A percentile compares a stretch with the other conserved stretches of the same genome.
phyloP scores from a whole-genome alignment of 2,797 vertebrate species.

The Masticophis lateralis region DNA sequence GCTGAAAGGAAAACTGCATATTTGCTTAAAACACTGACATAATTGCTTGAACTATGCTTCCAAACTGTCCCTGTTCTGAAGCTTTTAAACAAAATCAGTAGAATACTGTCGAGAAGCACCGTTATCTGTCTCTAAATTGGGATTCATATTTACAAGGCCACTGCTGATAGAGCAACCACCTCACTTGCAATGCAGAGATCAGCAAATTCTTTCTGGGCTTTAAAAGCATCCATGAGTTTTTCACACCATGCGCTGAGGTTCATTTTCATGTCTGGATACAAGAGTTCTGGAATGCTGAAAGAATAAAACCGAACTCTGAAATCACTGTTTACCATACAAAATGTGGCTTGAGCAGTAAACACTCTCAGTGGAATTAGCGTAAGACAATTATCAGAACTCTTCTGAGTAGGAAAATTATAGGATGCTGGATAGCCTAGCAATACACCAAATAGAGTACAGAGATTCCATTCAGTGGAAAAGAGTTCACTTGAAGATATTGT shows the following conservation, averaged over 20 bases:
- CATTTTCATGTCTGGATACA: conserved; percentile 65
- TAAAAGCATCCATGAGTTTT: conserved; percentile 73
- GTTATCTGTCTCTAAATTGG: not conserved
- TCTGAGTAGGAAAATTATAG: conserved; percentile 80
- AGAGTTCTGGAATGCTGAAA: conserved; percentile 84
- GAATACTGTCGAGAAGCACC: not conserved
- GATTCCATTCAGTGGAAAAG: conserved; percentile 76
- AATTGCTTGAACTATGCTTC: not conserved
- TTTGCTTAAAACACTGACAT: not conserved
- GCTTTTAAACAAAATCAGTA: not conserved
- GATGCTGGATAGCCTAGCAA: conserved; percentile 86
- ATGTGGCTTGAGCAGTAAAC: conserved; percentile 73
- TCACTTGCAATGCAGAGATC: conserved; percentile 78
- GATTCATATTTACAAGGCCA: conserved; percentile 71
- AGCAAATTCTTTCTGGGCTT: conserved; percentile 76
- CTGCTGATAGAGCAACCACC: conserved; percentile 76
- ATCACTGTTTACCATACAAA: conserved; percentile 57
- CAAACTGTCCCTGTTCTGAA: not conserved
- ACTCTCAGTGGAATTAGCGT: conserved; percentile 81
- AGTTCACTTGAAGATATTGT: conserved; percentile 63
- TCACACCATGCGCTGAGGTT: conserved; percentile 75
- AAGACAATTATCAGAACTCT: conserved; percentile 82
- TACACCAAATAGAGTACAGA: conserved; percentile 86
- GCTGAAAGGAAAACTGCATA: not conserved
- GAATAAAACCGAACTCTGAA: conserved; percentile 80